These are phyloP conservation scores for Nyctereutes procyonoides DNA, from an alignment of 2,113 vertebrate genomes.

Conservation along the genomic window DNA sequence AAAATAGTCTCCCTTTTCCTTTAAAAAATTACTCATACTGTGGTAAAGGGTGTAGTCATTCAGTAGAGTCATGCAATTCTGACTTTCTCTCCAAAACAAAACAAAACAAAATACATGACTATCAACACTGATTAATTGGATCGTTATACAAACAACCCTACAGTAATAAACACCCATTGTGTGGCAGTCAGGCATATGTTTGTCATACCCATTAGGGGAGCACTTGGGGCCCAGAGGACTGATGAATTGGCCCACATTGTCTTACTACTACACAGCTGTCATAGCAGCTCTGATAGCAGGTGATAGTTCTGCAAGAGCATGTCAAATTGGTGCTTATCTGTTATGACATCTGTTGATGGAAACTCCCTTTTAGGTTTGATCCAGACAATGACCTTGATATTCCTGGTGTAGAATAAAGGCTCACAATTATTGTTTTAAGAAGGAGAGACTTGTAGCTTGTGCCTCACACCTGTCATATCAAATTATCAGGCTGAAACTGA, in stretches of 20 bases:
- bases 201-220: constrained; percentile 71
- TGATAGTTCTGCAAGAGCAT: constrained; percentile 89
- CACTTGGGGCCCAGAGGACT: constrained; percentile 69
- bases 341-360: constrained; percentile 92
- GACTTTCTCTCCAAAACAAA: constrained; percentile 42
- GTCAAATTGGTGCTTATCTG: constrained; percentile 90
- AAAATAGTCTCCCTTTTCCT: neutral
- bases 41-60: neutral
- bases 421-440: constrained; percentile 77
- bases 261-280: constrained; percentile 87
- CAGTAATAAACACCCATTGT: constrained; percentile 60
- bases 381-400: constrained; percentile 91
- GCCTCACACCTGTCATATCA: constrained; percentile 80
- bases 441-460: constrained; percentile 67
- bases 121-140: constrained; percentile 70
- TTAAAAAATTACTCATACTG: neutral
- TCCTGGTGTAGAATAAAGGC: constrained; percentile 75
- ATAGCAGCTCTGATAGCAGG: constrained; percentile 86
- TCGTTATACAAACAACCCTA: constrained; percentile 69
- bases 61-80: neutral
- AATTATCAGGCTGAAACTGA: constrained; percentile 81
- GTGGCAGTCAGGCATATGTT: constrained; percentile 76
- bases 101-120: constrained; percentile 1
- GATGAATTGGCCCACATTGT: constrained; percentile 85
- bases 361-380: constrained; percentile 85